Percentiles rank a stretch among this genome's conserved stretches.
phyloP scores from a whole-genome alignment of 2,888 invertebrate genomes.

The Idaea straminata region DNA sequence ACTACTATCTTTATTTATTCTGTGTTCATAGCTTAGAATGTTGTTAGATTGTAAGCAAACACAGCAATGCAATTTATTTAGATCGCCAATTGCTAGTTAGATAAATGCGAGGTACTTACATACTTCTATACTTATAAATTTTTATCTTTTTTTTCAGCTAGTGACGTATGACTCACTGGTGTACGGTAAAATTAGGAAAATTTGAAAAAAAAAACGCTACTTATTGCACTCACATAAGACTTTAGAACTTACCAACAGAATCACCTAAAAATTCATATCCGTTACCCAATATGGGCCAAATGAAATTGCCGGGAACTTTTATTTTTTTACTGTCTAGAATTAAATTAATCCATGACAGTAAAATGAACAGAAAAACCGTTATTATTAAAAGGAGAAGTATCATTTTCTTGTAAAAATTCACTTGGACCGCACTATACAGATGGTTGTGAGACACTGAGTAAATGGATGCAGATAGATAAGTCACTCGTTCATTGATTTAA shows the following conservation, averaged over 20 bases:
- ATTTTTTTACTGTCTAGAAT: slow-evolving; percentile 32
- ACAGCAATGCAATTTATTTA: too few species aligned
- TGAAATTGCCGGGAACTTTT: slow-evolving; percentile 45
- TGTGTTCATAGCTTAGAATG: too few species aligned
- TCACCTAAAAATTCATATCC: slow-evolving; percentile 55
- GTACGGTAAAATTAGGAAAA: too few species aligned
- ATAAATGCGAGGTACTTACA: too few species aligned
- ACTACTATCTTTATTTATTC: too few species aligned
- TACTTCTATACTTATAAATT: too few species aligned
- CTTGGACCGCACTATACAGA: not conserved
- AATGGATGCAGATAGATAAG: too few species aligned
- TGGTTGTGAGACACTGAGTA: not conserved
- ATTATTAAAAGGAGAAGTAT: slow-evolving; percentile 14
- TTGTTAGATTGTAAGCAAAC: too few species aligned
- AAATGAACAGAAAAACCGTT: slow-evolving; percentile 13
- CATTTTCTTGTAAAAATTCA: slow-evolving; percentile 6
- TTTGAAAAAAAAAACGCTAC: not conserved
- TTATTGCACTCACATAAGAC: not conserved
- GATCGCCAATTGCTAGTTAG: too few species aligned
- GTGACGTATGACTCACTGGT: too few species aligned
- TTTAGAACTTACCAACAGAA: slow-evolving; percentile 46
- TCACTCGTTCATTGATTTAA: too few species aligned
- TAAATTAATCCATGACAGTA: slow-evolving; percentile 41
- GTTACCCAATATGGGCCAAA: slow-evolving; percentile 70
- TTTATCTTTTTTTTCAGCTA: too few species aligned